These are phyloP conservation scores for Bambusicola thoracicus DNA, from an alignment of 2,113 vertebrate species.

Conservation along the genomic window DNA sequence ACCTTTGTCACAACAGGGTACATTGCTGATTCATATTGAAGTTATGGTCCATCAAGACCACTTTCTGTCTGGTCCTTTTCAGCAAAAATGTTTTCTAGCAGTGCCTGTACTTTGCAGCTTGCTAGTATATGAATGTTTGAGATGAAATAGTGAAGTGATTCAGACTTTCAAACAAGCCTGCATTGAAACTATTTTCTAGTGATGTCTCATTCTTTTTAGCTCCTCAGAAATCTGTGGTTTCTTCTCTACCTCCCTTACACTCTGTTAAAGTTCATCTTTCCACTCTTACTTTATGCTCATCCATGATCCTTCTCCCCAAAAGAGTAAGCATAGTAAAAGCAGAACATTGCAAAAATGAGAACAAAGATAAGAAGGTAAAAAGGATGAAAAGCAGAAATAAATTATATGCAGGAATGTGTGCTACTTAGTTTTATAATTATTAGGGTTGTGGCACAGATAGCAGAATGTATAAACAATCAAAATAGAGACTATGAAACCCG, in stretches of 20 bases:
- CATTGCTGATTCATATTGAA: neutral
- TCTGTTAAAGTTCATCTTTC: neutral
- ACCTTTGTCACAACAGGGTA: constrained; percentile 22
- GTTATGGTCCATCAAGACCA: neutral
- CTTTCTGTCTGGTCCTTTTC: neutral
- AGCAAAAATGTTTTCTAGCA: neutral
- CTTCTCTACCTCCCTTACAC: neutral
- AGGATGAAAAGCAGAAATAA: neutral
- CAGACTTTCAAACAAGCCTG: neutral
- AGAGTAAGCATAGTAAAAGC: neutral
- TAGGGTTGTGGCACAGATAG: neutral
- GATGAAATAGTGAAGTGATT: neutral
- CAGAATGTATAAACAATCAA: constrained; percentile 11
- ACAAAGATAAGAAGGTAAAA: neutral
- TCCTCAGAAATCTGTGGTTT: neutral
- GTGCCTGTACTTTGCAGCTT: neutral
- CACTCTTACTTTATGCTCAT: neutral
- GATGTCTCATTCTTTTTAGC: neutral
- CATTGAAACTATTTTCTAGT: neutral
- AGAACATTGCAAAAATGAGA: neutral
- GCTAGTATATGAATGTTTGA: neutral
- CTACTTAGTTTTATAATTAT: neutral
- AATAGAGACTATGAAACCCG: constrained; percentile 6
- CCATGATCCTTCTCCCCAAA: neutral
- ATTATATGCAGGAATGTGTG: neutral